Base-by-base conservation (phyloP, 2,113 vertebrate species). In the Tachysurus vachellii region DNA sequence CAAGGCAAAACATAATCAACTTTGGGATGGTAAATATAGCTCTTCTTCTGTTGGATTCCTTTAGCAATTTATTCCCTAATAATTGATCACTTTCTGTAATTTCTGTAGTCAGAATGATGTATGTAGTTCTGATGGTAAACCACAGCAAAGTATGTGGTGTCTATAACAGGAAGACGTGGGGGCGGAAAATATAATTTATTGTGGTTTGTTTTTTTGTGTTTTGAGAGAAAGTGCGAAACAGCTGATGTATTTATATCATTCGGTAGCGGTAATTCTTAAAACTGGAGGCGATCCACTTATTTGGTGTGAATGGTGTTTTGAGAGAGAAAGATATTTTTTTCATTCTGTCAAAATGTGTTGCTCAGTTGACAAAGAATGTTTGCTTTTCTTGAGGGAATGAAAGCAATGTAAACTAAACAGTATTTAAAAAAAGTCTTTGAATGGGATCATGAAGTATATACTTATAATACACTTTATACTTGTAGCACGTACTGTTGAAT, bases 91-190 rank as follows among this genome's bases (percentile, higher is more conserved):
- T 82, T 64, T 47, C 26, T 76, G 23, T 75, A n/a, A 36, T 70
- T 70, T 70, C 31, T 42, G 5, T 3, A 3, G 17, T 50, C 50
- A 7, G 36, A 28, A 59, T 44, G 54, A 62, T 7, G 23, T 10
- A 17, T 31, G n/a, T 53, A 54, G 47, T 80, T 86, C 19, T 68
- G 14, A 44, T 26, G 56, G 36, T 21, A 73, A 80, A 86, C 84
- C 75, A 68, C 84, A 56, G 28, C 12, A 80, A 13, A 66, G 47
- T 64, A 21, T 50, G 44, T 50, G 13, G 21, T 76, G 73, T 59
- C 59, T 56, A 4, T 73, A 23, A 71, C 66, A 87, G 56, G 54
- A 87, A 87, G 21, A 21, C 75, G 86, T 75, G 79, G 66, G 79
- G 61, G 66, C 31, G 19, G 23, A 5, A 26, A 73, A 17, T 59